phyloP scores from a whole-genome alignment of 2,888 invertebrate genomes.

The Ommatoiulus sabulosus region DNA sequence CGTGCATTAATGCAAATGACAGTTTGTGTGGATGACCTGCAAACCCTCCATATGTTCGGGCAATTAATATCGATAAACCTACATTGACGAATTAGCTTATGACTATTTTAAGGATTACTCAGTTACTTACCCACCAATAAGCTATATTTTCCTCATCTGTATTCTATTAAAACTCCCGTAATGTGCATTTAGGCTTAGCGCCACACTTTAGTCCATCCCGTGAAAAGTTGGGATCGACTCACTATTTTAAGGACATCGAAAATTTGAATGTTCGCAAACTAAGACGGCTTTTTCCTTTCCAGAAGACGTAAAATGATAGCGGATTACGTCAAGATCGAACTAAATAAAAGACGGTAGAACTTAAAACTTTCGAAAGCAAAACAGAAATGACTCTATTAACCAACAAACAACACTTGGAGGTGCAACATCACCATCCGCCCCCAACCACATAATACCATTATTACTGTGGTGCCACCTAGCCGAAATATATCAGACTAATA shows the following conservation, averaged over 20 bases:
- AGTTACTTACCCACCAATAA: neutral
- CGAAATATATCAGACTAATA: neutral
- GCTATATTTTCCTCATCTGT: neutral
- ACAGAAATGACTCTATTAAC: neutral
- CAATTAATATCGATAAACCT: neutral
- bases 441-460: conserved; percentile 18
- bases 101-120: neutral
- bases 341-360: neutral
- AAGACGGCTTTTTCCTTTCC: neutral
- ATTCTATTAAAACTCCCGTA: neutral
- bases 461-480: neutral
- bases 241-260: neutral
- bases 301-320: neutral
- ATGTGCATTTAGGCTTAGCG: conserved; percentile 29
- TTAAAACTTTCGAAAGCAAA: neutral
- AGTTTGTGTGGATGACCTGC: conserved; percentile 28
- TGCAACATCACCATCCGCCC: conserved; percentile 38
- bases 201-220: neutral
- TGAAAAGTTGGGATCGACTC: neutral
- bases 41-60: neutral
- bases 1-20: conserved; percentile 7
- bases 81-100: neutral
- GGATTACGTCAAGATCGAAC: neutral
- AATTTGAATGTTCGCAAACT: neutral
- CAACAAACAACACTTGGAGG: neutral